phyloP scores from a whole-genome alignment of 2,797 vertebrate species.

The Anableps anableps region DNA sequence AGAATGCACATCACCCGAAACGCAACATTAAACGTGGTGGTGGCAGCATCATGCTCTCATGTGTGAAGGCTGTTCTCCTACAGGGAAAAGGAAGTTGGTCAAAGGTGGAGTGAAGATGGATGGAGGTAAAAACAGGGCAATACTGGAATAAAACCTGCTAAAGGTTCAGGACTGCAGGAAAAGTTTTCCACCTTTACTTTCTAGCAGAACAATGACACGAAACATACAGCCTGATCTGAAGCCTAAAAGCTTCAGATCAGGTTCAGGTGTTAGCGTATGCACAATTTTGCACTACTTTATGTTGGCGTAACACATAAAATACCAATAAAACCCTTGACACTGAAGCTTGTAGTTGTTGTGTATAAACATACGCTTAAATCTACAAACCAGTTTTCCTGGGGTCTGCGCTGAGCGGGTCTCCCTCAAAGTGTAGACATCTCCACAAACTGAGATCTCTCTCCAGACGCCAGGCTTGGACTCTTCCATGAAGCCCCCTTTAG shows the following conservation, averaged over 20 bases:
- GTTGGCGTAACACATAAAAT: neutral
- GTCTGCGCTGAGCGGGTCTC: constrained; percentile 97
- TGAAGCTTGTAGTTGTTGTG: neutral
- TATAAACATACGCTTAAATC: neutral
- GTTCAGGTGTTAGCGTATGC: too few relatives aligned
- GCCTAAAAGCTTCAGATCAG: too few relatives aligned
- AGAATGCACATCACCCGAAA: too few relatives aligned
- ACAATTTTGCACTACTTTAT: neutral
- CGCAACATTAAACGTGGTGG: too few relatives aligned
- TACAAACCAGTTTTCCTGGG: constrained; percentile 91
- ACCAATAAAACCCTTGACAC: neutral
- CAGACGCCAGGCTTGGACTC: constrained; percentile 96
- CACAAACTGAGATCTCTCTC: constrained; percentile 98
- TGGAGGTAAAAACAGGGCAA: too few relatives aligned
- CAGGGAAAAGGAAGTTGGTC: too few relatives aligned
- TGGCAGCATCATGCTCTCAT: too few relatives aligned
- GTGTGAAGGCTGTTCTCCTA: too few relatives aligned
- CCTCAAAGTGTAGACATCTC: constrained; percentile 95
- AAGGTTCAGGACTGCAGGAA: neutral
- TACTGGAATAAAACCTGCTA: neutral
- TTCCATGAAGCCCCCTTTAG: constrained; percentile 93
- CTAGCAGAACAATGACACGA: neutral
- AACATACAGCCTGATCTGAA: neutral
- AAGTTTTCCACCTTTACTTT: neutral
- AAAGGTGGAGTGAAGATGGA: too few relatives aligned